Conservation (phyloP, 2,888 invertebrate genomes). For the Parascotia fuliginaria region DNA sequence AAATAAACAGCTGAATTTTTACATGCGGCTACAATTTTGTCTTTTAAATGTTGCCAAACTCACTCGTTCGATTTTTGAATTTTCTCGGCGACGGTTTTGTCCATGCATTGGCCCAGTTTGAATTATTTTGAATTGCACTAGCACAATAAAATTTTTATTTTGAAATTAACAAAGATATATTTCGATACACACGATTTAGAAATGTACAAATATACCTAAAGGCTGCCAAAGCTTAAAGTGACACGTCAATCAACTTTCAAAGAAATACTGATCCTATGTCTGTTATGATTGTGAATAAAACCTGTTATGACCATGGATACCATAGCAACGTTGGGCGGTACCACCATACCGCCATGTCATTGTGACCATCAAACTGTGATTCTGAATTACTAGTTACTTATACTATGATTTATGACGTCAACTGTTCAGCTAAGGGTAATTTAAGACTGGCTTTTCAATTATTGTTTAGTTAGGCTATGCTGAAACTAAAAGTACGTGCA, state of each 20-base stretch:
- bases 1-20: too few species aligned
- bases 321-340: conserved; percentile 67
- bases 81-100: conserved; percentile 82
- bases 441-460: conserved; percentile 2
- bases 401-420: conserved; percentile 9
- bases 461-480: too few species aligned
- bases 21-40: neutral
- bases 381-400: conserved; percentile 25
- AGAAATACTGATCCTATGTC: conserved; percentile 54
- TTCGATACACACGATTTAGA: neutral
- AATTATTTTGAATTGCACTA: conserved; percentile 34
- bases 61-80: conserved; percentile 63
- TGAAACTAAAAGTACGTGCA: too few species aligned
- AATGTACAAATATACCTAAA: neutral
- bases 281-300: conserved; percentile 44
- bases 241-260: conserved; percentile 19
- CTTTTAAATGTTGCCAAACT: conserved; percentile 47
- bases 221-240: conserved; percentile 19
- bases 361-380: conserved; percentile 46
- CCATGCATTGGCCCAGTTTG: conserved; percentile 88
- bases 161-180: neutral
- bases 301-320: conserved; percentile 66
- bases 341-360: conserved; percentile 50
- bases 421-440: neutral
- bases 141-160: conserved; percentile 1